Evolutionary conservation across 1,140 invertebrate genomes (phyloP).

Genomic region (Saccostrea cuccullata): DNA sequence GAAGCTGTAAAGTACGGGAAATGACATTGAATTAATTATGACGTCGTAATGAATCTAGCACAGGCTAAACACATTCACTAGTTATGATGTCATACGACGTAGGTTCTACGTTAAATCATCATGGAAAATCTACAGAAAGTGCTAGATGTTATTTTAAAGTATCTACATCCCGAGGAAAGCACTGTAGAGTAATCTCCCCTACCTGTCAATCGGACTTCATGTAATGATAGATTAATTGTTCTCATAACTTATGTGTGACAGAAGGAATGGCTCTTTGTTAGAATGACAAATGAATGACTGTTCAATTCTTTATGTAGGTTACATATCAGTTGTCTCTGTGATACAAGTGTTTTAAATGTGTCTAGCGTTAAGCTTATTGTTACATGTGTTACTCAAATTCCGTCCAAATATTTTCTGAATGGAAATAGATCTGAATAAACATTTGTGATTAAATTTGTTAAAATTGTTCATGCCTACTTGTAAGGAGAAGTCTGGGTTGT

Average conservation of each 20-base stretch:
- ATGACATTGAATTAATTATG: too few relatives aligned
- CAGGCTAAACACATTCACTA: too few relatives aligned
- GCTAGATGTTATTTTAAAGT: constrained; percentile 70
- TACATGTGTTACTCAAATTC: neutral
- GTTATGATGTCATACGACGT: too few relatives aligned
- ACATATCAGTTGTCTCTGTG: too few relatives aligned
- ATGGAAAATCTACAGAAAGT: constrained; percentile 74
- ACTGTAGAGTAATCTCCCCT: neutral
- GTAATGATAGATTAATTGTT: neutral
- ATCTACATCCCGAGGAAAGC: constrained; percentile 72
- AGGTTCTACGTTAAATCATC: too few relatives aligned
- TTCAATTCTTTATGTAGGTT: neutral
- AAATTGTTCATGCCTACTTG: too few relatives aligned
- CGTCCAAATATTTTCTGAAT: neutral
- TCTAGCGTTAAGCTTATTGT: neutral
- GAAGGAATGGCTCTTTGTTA: neutral
- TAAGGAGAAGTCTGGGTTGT: too few relatives aligned
- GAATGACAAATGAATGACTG: neutral
- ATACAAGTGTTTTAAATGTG: too few relatives aligned
- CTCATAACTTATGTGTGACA: neutral
- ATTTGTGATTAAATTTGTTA: neutral
- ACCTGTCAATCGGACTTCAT: too few relatives aligned
- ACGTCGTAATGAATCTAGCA: too few relatives aligned
- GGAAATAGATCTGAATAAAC: constrained; percentile 13
- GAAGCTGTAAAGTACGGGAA: too few relatives aligned